Base-by-base conservation (phyloP, 1,140 invertebrate species). In the Drosophila rufa region DNA sequence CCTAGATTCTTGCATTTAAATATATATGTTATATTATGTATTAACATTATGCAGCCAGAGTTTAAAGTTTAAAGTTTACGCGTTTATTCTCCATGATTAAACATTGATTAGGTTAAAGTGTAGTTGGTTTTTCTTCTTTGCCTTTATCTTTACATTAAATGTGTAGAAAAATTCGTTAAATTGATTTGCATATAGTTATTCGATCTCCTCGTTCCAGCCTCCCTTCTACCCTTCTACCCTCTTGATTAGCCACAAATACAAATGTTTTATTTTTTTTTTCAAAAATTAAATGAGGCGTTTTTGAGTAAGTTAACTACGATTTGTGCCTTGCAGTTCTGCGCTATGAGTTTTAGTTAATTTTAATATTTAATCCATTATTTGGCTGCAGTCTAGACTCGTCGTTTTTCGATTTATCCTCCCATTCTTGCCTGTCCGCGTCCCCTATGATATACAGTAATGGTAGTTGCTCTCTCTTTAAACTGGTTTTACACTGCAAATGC, bases 151-250 rank as follows among this genome's bases (percentile, higher is more conserved):
- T 89, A 89, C 78, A 89, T 90, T 89, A 81, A 79, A 81, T 89
- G 85, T 89, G 85, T 89, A 89, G 85, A 89, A 89, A 89, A 89
- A 89, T 89, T 89, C 84, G 84, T 84, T 89, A 90, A 90, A 90
- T 89, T 90, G 84, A 89, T 90, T 89, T 89, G 84, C 85, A 78
- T 89, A 84, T 75, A 77, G 68, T 75, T 73, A 55, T 60, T 73
- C 46, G 40, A 42, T 60, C 60, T 64, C 71, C 22, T 50, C 43
- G 15, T 33, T 22, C 27, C 33, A 53, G 5, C 19, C 55, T 6
- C 33, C 19, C 51, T 38, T 22, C 1, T 66, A 33, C 15, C 46
- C 42, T 36, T 25, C 33, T 47, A 58, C 45, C 46, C 67, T 47
- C 66, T 45, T 38, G 42, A 38, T 79, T 57, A 75, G 77, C 85